Evolutionary conservation across 64 coral and sea anemone species (phyloP).

Genomic region (Pocillopora damicornis): DNA sequence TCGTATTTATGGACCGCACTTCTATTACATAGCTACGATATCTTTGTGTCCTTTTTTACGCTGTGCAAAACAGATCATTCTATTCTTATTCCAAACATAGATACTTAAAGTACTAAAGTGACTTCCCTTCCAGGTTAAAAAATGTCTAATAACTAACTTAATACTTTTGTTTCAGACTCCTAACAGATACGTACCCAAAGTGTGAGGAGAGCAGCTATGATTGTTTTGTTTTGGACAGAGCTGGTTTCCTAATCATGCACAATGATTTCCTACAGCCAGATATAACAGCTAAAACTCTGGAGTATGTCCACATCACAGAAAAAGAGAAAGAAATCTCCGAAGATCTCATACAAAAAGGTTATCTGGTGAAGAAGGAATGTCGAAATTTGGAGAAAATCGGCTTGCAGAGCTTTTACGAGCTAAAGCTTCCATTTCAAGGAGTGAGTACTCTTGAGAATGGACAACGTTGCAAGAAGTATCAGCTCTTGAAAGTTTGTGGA

Average conservation of each 20-base stretch:
- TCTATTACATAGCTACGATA: background rate
- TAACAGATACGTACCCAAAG: background rate
- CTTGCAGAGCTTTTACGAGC: too few species aligned
- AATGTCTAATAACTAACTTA: background rate
- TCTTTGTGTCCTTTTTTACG: background rate
- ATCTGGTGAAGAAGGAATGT: conserved; percentile 2
- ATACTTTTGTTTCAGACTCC: background rate
- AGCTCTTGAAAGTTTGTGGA: too few species aligned
- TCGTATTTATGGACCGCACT: background rate
- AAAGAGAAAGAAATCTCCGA: conserved; percentile 13
- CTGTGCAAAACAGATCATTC: background rate
- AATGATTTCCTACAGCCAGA: conserved; percentile 16
- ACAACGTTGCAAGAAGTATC: background rate
- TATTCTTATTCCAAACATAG: background rate
- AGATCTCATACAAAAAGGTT: conserved; percentile 27
- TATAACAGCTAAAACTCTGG: background rate
- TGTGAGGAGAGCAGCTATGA: background rate
- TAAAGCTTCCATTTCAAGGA: too few species aligned
- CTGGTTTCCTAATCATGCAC: conserved; percentile 26
- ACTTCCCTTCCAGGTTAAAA: too few species aligned
- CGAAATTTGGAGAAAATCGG: too few species aligned
- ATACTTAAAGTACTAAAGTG: too few species aligned
- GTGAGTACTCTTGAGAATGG: background rate
- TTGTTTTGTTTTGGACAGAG: conserved; percentile 21
- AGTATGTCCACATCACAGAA: conserved; percentile 36